Conservation (phyloP, 2,113 vertebrate species). For the Gymnobelideus leadbeateri region DNA sequence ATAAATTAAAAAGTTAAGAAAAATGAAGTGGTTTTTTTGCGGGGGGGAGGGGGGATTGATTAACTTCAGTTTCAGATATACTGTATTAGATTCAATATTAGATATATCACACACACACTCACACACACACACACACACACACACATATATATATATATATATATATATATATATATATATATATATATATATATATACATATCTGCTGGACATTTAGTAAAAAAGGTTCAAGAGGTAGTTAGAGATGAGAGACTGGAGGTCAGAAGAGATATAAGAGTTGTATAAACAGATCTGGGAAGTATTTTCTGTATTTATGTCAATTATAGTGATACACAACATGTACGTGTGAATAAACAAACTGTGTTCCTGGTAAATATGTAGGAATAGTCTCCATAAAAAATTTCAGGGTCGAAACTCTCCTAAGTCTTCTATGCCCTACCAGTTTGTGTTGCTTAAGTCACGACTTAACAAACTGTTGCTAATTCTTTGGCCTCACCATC, state of each 20-base stretch:
- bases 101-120: too few relatives aligned
- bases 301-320: background rate
- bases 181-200: too few relatives aligned
- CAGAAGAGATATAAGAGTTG: too few relatives aligned
- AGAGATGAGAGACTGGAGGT: background rate
- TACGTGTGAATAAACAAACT: too few relatives aligned
- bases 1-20: too few relatives aligned
- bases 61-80: too few relatives aligned
- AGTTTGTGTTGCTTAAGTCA: background rate
- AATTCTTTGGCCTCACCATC: background rate
- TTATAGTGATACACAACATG: background rate
- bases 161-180: too few relatives aligned
- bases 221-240: background rate
- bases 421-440: background rate
- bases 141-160: too few relatives aligned
- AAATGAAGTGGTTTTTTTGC: too few relatives aligned
- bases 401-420: background rate
- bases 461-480: background rate
- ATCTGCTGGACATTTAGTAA: background rate
- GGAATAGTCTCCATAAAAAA: background rate
- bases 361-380: background rate
- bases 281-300: background rate
- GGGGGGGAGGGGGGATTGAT: too few relatives aligned
- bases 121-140: too few relatives aligned
- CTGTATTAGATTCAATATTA: too few relatives aligned